Evolutionary conservation across 2,113 vertebrate genomes (phyloP).

Genomic region (Colius striatus): DNA sequence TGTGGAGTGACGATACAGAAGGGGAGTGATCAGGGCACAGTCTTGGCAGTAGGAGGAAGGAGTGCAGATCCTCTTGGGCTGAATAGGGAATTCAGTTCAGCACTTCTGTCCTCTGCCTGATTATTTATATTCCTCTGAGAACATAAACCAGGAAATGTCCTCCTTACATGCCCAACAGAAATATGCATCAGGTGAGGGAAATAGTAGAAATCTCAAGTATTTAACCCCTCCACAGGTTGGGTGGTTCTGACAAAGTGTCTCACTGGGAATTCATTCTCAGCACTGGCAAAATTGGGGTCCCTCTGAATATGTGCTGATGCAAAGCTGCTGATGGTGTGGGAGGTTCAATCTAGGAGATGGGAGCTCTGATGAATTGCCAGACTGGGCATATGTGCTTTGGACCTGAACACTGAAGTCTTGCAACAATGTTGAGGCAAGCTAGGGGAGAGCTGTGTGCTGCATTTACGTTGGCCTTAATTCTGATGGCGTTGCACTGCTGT

Average conservation of each 20-base stretch:
- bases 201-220: background rate
- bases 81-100: background rate
- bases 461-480: background rate
- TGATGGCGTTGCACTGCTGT: accelerated
- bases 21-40: background rate
- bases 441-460: background rate
- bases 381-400: background rate
- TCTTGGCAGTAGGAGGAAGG: background rate
- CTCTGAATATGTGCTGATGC: background rate
- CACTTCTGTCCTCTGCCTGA: background rate
- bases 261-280: background rate
- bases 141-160: background rate
- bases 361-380: background rate
- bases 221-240: background rate
- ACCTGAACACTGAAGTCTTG: background rate
- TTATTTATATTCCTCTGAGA: background rate
- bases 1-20: background rate
- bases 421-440: background rate
- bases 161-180: background rate
- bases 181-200: background rate
- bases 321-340: background rate
- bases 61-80: background rate
- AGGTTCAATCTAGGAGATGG: background rate
- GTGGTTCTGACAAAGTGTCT: background rate
- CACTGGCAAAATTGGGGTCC: background rate